Conservation (phyloP, 2,113 vertebrate genomes). For the Phodopus roborovskii region DNA sequence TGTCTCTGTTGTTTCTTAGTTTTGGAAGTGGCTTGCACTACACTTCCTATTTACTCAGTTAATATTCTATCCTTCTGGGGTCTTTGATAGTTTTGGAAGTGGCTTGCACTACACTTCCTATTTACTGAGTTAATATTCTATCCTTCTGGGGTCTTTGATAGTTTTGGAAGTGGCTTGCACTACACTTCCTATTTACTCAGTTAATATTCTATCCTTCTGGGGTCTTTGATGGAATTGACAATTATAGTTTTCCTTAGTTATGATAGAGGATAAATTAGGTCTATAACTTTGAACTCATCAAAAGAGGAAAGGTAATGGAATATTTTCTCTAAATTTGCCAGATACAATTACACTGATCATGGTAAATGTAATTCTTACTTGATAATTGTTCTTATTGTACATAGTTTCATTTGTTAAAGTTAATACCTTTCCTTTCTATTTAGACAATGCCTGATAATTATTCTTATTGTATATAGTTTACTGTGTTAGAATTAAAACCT, state of each 20-base stretch:
- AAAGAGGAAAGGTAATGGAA: neutral
- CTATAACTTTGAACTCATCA: neutral
- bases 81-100: too few species aligned
- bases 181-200: too few species aligned
- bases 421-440: neutral
- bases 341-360: neutral
- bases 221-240: neutral
- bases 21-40: neutral
- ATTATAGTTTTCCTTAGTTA: neutral
- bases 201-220: neutral
- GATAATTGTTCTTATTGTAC: neutral
- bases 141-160: too few species aligned
- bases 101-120: too few species aligned
- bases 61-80: too few species aligned
- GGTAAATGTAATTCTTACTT: neutral
- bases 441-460: neutral
- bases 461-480: neutral
- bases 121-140: too few species aligned
- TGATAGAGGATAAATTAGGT: neutral
- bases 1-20: neutral
- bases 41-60: too few species aligned
- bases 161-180: too few species aligned
- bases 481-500: neutral
- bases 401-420: neutral
- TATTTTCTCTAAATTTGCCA: neutral